Base-by-base conservation (phyloP, 2,888 invertebrate genomes). In the Leptinotarsa haldemani region DNA sequence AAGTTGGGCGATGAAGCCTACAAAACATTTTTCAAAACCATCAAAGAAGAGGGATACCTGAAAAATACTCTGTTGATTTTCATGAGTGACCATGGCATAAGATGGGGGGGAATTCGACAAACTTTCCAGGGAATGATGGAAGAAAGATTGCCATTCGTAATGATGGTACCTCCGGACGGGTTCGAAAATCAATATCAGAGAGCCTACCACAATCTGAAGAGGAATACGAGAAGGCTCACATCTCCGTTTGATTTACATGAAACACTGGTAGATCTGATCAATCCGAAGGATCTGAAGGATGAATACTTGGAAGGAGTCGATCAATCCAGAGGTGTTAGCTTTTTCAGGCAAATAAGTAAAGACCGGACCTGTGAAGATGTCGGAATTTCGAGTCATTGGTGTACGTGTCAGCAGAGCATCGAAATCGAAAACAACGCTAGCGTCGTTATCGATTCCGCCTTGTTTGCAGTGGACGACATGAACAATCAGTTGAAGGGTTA, bases 11-110 rank as follows among this genome's bases (percentile, higher is more conserved):
- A 97, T 82, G 88, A 90, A 0, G 88, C 90, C 64, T 92, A 94
- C 81, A 84, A 88, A 78, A 82, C 87, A 1, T 90, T 94, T 82
- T 87, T 97, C 69, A 85, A 87, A 75, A 86, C 88, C 72, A 84
- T 94, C 69, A 87, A 91, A 53, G 80, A 86, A 0, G 84, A 88
- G 2, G 89, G 89, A 2, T 87, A 91, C 70, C 87, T 95, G 70
- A 90, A 94, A 68, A 89, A 91, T 30, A 95, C 95, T 0, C 89
- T 92, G 56, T 82, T 94, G n/a, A 88, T 96, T 69, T 84, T 90
- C 64, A 89, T 97, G 89, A 97, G 97, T 85, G 97, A 97, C 84
- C 97, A 97, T 83, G 97, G 97, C 0, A 92, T 96, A 74, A 89
- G 97, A 75, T 97, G 94, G 93, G 97, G 97, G 2, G 90, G 90